These are phyloP conservation scores for Heteractis magnifica DNA, from an alignment of 92 coral and sea anemone genomes.

Conservation along the genomic window DNA sequence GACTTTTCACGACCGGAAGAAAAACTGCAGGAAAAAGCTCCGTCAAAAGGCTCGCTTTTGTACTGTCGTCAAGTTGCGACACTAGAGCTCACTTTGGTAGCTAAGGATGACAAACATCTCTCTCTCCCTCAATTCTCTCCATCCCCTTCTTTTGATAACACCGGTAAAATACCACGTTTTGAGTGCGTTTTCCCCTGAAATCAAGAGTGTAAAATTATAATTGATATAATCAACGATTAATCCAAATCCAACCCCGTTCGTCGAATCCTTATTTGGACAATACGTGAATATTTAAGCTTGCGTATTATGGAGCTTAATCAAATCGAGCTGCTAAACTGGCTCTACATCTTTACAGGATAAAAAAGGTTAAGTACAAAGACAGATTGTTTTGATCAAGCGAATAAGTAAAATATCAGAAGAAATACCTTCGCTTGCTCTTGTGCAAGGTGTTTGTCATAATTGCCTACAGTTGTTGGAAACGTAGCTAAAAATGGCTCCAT, in stretches of 20 bases:
- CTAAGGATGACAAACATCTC: too few species aligned
- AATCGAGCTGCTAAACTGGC: background rate
- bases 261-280: background rate
- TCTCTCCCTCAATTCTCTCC: too few species aligned
- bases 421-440: background rate
- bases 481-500: background rate
- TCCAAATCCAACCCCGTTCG: background rate
- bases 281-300: background rate
- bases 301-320: background rate
- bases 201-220: too few species aligned
- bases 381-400: background rate
- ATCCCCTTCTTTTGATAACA: too few species aligned
- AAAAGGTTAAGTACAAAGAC: background rate
- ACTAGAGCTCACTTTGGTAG: too few species aligned
- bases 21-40: too few species aligned
- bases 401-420: background rate
- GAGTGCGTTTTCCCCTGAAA: too few species aligned
- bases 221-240: background rate
- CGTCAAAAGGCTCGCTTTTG: too few species aligned
- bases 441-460: slow-evolving; percentile 1
- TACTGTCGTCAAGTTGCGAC: too few species aligned
- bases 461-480: background rate
- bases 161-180: too few species aligned
- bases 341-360: background rate
- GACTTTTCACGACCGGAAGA: too few species aligned